These are phyloP conservation scores for Cochlearius cochlearius DNA, from an alignment of 2,113 vertebrate genomes.

Conservation along the genomic window DNA sequence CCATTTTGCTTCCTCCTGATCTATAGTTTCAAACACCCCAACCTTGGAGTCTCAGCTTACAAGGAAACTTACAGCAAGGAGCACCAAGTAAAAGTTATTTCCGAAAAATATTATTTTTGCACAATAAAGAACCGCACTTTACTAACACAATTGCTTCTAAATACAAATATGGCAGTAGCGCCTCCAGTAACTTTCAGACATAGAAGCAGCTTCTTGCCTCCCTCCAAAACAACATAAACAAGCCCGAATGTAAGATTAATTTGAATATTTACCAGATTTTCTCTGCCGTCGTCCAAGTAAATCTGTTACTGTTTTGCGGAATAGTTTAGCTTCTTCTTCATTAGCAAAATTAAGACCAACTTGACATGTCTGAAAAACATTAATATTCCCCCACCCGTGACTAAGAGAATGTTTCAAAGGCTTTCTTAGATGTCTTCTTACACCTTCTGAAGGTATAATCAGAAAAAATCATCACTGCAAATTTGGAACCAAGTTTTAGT, in stretches of 20 bases:
- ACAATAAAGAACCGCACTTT: neutral
- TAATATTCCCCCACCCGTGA: conserved; percentile 13
- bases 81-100: neutral
- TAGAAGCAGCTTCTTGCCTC: neutral
- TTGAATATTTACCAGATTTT: conserved; percentile 83
- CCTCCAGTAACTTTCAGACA: neutral
- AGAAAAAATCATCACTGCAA: neutral
- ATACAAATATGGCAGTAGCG: neutral
- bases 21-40: neutral
- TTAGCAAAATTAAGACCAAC: conserved; percentile 97
- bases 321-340: conserved; percentile 96
- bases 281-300: conserved; percentile 88
- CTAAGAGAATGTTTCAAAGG: conserved; percentile 18
- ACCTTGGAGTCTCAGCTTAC: neutral
- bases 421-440: neutral
- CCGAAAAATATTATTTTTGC: neutral
- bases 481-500: neutral
- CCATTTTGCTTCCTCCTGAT: neutral
- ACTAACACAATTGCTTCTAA: neutral
- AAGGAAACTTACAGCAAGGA: neutral
- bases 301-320: conserved; percentile 86
- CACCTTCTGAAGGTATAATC: neutral
- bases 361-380: conserved; percentile 86
- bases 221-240: neutral
- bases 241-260: conserved; percentile 32